Conservation (phyloP, 2,888 invertebrate genomes). For the Eutolmus rufibarbis region DNA sequence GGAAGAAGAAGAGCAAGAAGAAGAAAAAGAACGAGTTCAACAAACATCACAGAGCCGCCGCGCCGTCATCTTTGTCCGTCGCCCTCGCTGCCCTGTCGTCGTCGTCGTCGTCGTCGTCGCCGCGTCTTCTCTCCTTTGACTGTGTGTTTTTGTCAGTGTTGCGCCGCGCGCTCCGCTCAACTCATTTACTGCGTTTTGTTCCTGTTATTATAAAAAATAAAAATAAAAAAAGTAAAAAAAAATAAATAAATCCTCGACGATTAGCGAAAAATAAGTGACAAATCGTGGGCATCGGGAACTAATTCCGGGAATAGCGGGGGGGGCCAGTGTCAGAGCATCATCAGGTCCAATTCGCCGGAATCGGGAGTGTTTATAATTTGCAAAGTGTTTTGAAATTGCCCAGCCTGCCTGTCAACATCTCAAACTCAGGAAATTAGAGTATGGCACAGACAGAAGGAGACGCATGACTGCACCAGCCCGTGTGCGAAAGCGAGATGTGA, state of each 20-base stretch:
- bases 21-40: constrained; percentile 31
- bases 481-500: not conserved
- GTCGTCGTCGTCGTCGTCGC: not conserved
- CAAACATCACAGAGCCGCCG: constrained; percentile 38
- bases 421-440: not conserved
- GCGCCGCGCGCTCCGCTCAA: constrained; percentile 1
- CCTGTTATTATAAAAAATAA: not conserved
- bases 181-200: constrained; percentile 24
- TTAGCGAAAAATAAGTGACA: not conserved
- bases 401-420: constrained; percentile 2
- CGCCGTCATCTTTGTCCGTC: constrained; percentile 35
- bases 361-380: not conserved
- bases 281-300: not conserved
- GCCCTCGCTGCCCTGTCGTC: constrained; percentile 3
- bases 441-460: constrained; percentile 25
- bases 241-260: not conserved
- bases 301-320: not conserved
- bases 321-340: not conserved
- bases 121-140: constrained; percentile 20
- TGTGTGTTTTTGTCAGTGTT: constrained; percentile 1
- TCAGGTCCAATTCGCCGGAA: not conserved
- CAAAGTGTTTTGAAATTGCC: constrained; percentile 6
- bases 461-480: not conserved
- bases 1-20: constrained; percentile 4
- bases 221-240: not conserved